phyloP scores from a whole-genome alignment of 2,113 vertebrate genomes.

The Machaerirhynchus nigripectus region DNA sequence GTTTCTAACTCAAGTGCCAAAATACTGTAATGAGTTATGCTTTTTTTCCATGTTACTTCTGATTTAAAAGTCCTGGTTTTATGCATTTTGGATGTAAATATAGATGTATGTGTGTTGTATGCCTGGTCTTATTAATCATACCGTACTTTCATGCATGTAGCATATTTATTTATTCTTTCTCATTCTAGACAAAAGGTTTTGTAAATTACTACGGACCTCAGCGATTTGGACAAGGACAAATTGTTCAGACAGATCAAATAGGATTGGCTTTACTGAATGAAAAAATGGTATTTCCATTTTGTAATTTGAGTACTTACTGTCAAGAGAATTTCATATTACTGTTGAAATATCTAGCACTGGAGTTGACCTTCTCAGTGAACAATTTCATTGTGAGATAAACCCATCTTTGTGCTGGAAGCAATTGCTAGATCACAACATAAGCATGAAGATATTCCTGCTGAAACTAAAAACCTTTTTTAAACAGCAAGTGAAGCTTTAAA shows the following conservation, averaged over 20 bases:
- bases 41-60: background rate
- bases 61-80: background rate
- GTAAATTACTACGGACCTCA: constrained; percentile 86
- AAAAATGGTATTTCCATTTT: constrained; percentile 74
- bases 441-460: background rate
- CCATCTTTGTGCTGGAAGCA: background rate
- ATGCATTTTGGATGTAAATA: background rate
- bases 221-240: constrained; percentile 80
- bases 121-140: background rate
- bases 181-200: constrained; percentile 78
- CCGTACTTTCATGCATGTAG: background rate
- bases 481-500: background rate
- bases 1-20: background rate
- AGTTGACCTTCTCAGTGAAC: background rate
- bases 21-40: background rate
- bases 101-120: background rate
- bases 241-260: constrained; percentile 79
- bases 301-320: background rate
- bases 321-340: background rate
- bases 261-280: constrained; percentile 82
- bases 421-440: background rate
- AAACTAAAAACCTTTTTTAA: background rate
- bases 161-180: constrained; percentile 1
- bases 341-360: background rate
- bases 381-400: background rate